Evolutionary conservation across 2,888 invertebrate species (phyloP), one percentile per base, ranked within the genome.

Genomic region (Pyrgus malvae): DNA sequence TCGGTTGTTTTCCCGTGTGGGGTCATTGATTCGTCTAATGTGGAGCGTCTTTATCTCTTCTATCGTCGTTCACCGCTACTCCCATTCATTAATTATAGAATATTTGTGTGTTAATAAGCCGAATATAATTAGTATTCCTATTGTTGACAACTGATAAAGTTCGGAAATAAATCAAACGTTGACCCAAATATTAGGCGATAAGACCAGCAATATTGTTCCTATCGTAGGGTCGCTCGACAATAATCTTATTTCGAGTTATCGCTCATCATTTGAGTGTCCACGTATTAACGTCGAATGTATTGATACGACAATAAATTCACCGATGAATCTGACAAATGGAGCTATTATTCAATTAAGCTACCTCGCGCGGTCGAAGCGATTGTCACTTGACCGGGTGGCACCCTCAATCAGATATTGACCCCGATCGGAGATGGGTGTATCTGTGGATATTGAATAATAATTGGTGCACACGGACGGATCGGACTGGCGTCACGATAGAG

Each of bases 381-480:
- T 82, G 84, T 82, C 81, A 78, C 76, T 85, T 83, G 88, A 86
- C 83, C 82, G 77, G 67, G 61, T 63, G 65, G 64, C 66, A 71
- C 65, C 72, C 71, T 67, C 72, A 80, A 78, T 76, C 72, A 76
- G 77, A 74, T 74, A 74, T 76, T 79, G 71, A 81, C 80, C 79
- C 73, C 75, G 76, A 78, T 76, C 71, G 65, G 57, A 62, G 64
- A 56, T 40, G 50, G 62, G 62, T 63, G 68, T 70, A 68, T 73
- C 66, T 63, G 66, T 37, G 74, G 72, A 83, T 86, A 89, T 89
- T 87, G 87, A 87, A 87, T 87, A 86, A 86, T 88, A 88, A 89
- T 88, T 88, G 88, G 85, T 84, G 80, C 84, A 81, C 77, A 77
- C 76, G 77, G 74, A 74, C 63, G 63, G 61, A 51, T 57, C 60